These are phyloP conservation scores for Pecten maximus DNA, from an alignment of 2,888 invertebrate species.

Conservation along the genomic window DNA sequence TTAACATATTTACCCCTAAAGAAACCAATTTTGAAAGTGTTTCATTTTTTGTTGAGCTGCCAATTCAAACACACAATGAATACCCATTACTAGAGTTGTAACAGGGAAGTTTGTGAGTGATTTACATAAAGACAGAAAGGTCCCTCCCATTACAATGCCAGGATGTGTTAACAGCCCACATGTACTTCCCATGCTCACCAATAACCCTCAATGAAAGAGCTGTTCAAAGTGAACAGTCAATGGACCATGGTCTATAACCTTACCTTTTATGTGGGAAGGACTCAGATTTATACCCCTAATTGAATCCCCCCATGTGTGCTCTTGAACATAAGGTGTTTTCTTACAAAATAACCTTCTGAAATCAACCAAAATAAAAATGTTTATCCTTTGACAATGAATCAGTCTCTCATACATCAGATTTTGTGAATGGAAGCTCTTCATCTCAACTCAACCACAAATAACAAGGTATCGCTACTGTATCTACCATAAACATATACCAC, in stretches of 20 bases:
- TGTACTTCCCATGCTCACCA: neutral
- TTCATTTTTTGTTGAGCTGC: neutral
- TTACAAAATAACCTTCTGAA: neutral
- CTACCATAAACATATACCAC: neutral
- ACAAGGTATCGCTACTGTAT: neutral
- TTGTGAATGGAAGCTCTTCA: slow-evolving; percentile 20
- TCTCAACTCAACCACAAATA: slow-evolving; percentile 2
- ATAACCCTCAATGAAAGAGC: neutral
- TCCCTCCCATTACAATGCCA: neutral
- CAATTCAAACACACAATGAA: neutral
- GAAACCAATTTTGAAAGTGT: neutral
- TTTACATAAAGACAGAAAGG: neutral
- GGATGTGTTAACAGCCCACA: neutral
- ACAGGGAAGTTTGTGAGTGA: neutral
- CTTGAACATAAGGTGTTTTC: neutral
- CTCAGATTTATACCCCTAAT: neutral
- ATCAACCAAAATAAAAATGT: neutral
- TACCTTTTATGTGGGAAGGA: neutral
- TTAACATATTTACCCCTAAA: neutral
- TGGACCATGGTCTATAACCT: neutral
- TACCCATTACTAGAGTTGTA: neutral
- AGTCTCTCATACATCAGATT: slow-evolving; percentile 11
- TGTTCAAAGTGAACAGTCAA: slow-evolving; percentile 6
- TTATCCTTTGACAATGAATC: slow-evolving; percentile 3
- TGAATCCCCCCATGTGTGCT: neutral